phyloP scores from a whole-genome alignment of 2,888 invertebrate species.

The Drosophila pegasa region DNA sequence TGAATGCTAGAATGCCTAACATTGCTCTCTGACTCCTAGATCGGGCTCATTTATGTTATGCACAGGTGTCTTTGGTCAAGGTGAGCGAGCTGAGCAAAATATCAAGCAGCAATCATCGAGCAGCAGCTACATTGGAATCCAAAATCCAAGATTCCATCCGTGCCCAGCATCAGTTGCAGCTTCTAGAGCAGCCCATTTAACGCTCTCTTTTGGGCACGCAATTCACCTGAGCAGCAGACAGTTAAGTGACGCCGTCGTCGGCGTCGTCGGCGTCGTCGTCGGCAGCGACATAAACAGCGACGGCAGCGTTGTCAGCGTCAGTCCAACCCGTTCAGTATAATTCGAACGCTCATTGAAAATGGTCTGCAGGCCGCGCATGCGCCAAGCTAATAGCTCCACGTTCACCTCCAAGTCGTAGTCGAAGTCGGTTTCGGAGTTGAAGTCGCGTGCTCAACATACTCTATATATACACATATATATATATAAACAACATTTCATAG shows the following conservation, averaged over 20 bases:
- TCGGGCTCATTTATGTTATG: conserved; percentile 14
- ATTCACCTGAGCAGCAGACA: conserved; percentile 22
- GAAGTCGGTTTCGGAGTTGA: conserved; percentile 15
- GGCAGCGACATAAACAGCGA: conserved; percentile 12
- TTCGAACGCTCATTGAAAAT: conserved; percentile 78
- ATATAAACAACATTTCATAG: conserved; percentile 15
- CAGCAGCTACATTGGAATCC: conserved; percentile 22
- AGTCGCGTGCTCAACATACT: conserved; percentile 45
- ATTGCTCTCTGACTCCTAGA: conserved; percentile 14
- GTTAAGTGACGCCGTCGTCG: conserved; percentile 1
- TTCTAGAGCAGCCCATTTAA: conserved; percentile 47
- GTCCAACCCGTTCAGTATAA: conserved; percentile 63
- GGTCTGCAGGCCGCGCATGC: conserved; percentile 75
- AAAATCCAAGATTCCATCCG: conserved; percentile 23
- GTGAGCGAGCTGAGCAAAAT: conserved; percentile 49
- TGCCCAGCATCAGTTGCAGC: conserved; percentile 30
- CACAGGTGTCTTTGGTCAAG: conserved; percentile 69
- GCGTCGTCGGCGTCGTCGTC: not conserved
- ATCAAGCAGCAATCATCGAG: conserved; percentile 3
- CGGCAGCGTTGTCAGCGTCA: conserved; percentile 32
- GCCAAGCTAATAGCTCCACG: conserved; percentile 53
- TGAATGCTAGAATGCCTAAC: conserved; percentile 38
- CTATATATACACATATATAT: conserved; percentile 7
- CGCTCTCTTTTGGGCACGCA: conserved; percentile 51
- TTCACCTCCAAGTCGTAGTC: conserved; percentile 40